Conservation (phyloP, 1,140 invertebrate genomes). For the Megalonaias nervosa region DNA sequence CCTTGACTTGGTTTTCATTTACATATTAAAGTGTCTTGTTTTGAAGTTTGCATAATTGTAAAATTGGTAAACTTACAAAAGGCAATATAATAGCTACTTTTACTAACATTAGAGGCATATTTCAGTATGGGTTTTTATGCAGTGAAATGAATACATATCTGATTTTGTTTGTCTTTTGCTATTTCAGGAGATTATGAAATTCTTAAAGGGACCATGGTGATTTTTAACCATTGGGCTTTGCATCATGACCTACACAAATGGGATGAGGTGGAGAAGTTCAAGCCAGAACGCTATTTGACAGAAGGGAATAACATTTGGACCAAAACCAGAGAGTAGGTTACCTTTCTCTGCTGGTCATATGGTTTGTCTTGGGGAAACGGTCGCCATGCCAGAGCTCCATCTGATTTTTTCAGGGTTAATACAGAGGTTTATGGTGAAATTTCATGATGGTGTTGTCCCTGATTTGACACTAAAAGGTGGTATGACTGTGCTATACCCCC, state of each 20-base stretch:
- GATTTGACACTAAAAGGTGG: conserved; percentile 1
- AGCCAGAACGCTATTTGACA: conserved; percentile 75
- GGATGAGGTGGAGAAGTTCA: conserved; percentile 81
- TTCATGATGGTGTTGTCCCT: background rate
- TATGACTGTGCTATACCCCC: too few species aligned
- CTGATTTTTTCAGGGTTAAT: conserved; percentile 52
- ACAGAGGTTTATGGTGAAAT: conserved; percentile 43
- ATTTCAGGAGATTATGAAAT: conserved; percentile 42
- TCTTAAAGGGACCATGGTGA: conserved; percentile 75
- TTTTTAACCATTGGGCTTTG: conserved; percentile 86
- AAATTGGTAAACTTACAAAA: too few species aligned
- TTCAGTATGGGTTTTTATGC: too few species aligned
- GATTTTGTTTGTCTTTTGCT: conserved; percentile 6
- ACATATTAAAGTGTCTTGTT: too few species aligned
- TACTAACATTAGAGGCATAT: too few species aligned
- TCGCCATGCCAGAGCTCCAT: conserved; percentile 72
- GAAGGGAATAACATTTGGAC: conserved; percentile 74
- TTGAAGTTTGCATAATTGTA: too few species aligned
- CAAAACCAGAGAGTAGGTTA: conserved; percentile 81
- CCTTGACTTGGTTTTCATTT: too few species aligned
- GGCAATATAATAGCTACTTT: too few species aligned
- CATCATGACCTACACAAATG: conserved; percentile 84
- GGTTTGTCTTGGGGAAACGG: conserved; percentile 89
- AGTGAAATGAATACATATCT: background rate
- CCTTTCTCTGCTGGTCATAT: conserved; percentile 88